Base-by-base conservation (phyloP, 2,797 vertebrate species). In the Lemur catta region DNA sequence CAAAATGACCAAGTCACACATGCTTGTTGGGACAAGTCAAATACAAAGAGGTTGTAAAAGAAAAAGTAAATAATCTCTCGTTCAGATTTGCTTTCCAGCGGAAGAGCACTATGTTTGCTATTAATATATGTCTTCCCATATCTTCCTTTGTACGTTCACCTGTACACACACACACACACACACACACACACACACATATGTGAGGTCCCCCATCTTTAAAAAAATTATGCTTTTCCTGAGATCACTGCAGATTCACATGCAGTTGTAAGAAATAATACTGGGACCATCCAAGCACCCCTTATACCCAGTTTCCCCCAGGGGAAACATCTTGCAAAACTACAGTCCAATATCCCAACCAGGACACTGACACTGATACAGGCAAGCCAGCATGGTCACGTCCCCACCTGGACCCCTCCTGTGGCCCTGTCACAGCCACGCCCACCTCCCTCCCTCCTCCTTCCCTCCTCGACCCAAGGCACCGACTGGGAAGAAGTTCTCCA, bases 181-280 rank as follows among this genome's bases (percentile, higher is more conserved):
- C 38, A 20, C 28, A 12, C n/a, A 6, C 0, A 1, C 2, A 0
- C 14, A 15, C 0, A 6, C 6, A 2, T 20, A 3, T 0, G 1
- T 22, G 52, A 71, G 57, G 28, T 28, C 22, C 22, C 35, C 24
- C 8, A 24, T 87, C 61, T 85, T 43, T 57, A 20, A 76, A 81
- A 61, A 65, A 55, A 61, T 17, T 50, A 63, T 9, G 6, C 26
- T 33, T 43, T 80, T 61, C 65, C 94, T n/a, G 43, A 50, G 69
- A 52, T 78, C 35, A 30, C 0, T 8, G 28, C n/a, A 55, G 28
- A 30, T 3, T 74, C 7, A 30, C 0, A 18, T 13, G 17, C 26
- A 9, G 4, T 43, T 61, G 5, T 35, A 6, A 61, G 46, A 69
- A 46, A n/a, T 15, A 20, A 22, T 2, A 43, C 57, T 4, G 38